Conservation (phyloP, 2,113 vertebrate genomes). For the Jaculus jaculus region DNA sequence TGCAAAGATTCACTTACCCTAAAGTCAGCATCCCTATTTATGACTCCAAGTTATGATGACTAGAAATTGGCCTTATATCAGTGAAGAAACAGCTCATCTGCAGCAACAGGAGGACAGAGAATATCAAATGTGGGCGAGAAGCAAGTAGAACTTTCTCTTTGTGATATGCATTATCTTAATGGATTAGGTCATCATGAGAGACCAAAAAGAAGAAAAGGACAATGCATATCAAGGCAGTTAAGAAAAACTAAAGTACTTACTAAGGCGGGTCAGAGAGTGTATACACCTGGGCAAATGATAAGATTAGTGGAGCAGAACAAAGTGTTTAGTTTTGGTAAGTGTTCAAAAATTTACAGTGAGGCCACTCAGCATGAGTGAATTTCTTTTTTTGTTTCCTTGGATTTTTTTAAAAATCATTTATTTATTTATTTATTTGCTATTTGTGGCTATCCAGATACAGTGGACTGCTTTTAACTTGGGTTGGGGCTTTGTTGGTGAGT, state of each 20-base stretch:
- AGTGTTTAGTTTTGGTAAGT: background rate
- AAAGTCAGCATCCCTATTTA: background rate
- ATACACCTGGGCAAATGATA: background rate
- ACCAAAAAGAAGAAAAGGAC: background rate
- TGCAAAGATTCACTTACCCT: background rate
- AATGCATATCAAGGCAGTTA: background rate
- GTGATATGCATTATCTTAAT: slow-evolving; percentile 27
- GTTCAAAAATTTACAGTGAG: background rate
- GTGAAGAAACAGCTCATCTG: slow-evolving; percentile 24
- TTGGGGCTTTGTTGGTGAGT: background rate
- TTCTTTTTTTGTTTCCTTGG: background rate
- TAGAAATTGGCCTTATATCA: slow-evolving; percentile 31
- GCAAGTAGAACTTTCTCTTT: background rate
- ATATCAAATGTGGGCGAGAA: background rate
- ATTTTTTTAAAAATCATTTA: too few species aligned
- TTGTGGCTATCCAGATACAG: background rate
- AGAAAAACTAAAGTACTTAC: background rate
- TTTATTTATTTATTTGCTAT: background rate
- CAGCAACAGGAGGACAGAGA: slow-evolving; percentile 22
- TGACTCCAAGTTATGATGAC: slow-evolving; percentile 5
- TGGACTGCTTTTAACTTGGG: background rate
- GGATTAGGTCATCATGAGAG: background rate
- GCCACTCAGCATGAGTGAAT: background rate
- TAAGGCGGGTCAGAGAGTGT: background rate
- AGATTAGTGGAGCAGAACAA: background rate